phyloP scores from a whole-genome alignment of 2,797 vertebrate species.

The Parambassis ranga region DNA sequence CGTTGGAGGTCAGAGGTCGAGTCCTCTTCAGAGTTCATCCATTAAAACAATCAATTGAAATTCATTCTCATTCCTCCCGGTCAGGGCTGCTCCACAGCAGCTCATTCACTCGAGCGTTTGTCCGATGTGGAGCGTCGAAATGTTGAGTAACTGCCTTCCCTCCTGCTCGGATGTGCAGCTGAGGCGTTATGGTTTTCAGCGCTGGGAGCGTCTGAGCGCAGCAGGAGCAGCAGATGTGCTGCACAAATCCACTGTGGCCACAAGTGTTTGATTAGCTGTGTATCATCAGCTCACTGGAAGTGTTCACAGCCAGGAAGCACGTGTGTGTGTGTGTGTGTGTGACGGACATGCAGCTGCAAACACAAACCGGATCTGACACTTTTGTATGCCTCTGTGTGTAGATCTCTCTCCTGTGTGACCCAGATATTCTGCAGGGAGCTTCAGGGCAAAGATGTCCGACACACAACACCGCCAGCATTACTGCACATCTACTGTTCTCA shows the following conservation, averaged over 20 bases:
- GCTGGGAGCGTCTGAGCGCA: not conserved
- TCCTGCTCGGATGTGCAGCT: slow-evolving; percentile 39
- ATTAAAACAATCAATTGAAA: slow-evolving; percentile 26
- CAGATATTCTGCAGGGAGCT: not conserved
- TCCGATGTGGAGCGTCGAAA: slow-evolving; percentile 8
- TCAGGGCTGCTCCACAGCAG: slow-evolving; percentile 5
- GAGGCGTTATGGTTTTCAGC: slow-evolving; percentile 12
- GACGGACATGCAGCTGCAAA: slow-evolving; percentile 6
- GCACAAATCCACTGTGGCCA: slow-evolving; percentile 6
- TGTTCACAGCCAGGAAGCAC: not conserved
- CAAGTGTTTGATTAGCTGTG: slow-evolving; percentile 25
- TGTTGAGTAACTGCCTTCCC: slow-evolving; percentile 41
- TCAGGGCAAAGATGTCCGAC: not conserved
- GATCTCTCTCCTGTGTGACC: slow-evolving; percentile 2
- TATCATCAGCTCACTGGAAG: not conserved
- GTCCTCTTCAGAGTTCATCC: slow-evolving; percentile 7
- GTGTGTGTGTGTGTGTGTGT: slow-evolving; percentile 12
- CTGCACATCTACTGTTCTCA: not conserved
- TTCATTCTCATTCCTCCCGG: slow-evolving; percentile 15
- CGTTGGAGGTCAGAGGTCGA: slow-evolving; percentile 6
- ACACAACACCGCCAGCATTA: not conserved
- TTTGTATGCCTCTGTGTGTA: not conserved
- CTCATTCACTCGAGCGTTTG: slow-evolving; percentile 18
- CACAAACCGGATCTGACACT: not conserved
- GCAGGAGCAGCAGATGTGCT: slow-evolving; percentile 33